A percentile compares a stretch with the other conserved stretches of the same genome.
Conservation (phyloP, 1,140 invertebrate genomes). For the Drosophila prosaltans region DNA sequence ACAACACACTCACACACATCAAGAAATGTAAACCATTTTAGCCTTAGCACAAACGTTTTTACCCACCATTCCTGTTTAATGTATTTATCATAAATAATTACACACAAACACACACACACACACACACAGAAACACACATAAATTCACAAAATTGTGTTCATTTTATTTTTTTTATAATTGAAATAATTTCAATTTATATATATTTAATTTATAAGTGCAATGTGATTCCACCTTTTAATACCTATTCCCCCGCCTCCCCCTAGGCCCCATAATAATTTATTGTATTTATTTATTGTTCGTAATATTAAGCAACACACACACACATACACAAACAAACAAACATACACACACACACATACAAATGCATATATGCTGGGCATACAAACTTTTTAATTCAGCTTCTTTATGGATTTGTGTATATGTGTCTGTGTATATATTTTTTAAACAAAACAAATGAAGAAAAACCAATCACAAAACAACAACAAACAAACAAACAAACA, state of each 20-base stretch:
- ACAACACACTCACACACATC: slow-evolving; percentile 40
- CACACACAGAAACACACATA: slow-evolving; percentile 37
- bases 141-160: slow-evolving; percentile 72
- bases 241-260: not conserved
- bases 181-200: slow-evolving; percentile 35
- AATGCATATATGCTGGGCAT: slow-evolving; percentile 37
- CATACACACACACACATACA: slow-evolving; percentile 26
- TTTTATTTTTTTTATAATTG: slow-evolving; percentile 53
- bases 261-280: slow-evolving; percentile 21
- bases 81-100: slow-evolving; percentile 62
- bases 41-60: slow-evolving; percentile 77
- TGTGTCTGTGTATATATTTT: slow-evolving; percentile 59
- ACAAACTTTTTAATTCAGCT: slow-evolving; percentile 39
- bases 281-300: slow-evolving; percentile 53
- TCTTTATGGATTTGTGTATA: slow-evolving; percentile 50
- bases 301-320: slow-evolving; percentile 46
- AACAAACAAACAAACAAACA: not conserved
- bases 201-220: slow-evolving; percentile 73
- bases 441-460: slow-evolving; percentile 20
- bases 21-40: slow-evolving; percentile 70
- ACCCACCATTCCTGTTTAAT: slow-evolving; percentile 79
- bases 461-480: slow-evolving; percentile 4
- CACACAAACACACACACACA: slow-evolving; percentile 32
- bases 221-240: slow-evolving; percentile 55
- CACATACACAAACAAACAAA: slow-evolving; percentile 30